Evolutionary conservation across 2,797 vertebrate genomes (phyloP), one percentile per base, ranked within the genome.

Genomic region (Labeo calbasu): DNA sequence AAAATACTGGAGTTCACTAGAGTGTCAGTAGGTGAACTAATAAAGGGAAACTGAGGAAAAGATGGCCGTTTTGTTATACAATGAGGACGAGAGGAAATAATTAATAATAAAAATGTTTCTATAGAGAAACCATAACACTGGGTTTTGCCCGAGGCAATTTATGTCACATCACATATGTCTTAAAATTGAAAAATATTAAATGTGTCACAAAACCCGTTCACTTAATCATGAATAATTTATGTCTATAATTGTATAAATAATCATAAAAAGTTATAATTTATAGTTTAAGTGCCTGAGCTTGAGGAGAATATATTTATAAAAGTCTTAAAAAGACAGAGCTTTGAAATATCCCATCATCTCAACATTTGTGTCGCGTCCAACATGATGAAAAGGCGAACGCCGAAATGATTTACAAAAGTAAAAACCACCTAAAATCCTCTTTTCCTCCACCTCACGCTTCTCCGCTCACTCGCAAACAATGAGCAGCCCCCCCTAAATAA

Each of bases 401-500:
- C 13, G 46, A 23, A 73, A 82, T 63, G 14, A 51, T 51, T 73
- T 40, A 48, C 15, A 61, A 73, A 81, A 61, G 69, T 19, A n/a
- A 81, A 81, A 23, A 6, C 9, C 36, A 43, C 23, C 79, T 43
- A 8, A 55, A 80, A 55, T 69, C 73, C 83, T 87, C 88, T 91
- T 90, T 91, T 91, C 32, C 15, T 89, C 90, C 85, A 88, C 90
- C 91, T 91, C 91, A 89, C 90, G 91, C 93, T 10, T 73, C 57
- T 89, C 82, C 85, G 89, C 89, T 92, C 87, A 91, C 86, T 91
- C 90, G 88, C 89, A 91, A 94, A 94, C 92, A 94, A 94, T 91
- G 90, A 89, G 89, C 89, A 92, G 91, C 91, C 90, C 17, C 23
- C 36, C 13, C 5, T 21, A 89, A 90, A 87, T 73, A 70, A 79